Conservation (phyloP, 2,888 invertebrate genomes). For the Cheilosia variabilis region DNA sequence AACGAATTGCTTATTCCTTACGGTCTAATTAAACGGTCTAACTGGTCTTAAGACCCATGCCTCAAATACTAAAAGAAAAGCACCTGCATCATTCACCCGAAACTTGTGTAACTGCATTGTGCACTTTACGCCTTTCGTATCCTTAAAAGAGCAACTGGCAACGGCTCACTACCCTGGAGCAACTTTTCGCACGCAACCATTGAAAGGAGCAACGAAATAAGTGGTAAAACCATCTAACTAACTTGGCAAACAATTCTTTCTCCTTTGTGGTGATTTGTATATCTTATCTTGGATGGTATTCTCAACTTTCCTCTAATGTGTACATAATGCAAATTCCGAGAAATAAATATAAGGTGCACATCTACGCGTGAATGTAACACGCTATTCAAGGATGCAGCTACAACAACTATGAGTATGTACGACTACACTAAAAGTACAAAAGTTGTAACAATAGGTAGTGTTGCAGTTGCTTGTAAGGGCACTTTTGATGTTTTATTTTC, state of each 20-base stretch:
- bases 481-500: constrained; percentile 66
- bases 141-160: constrained; percentile 6
- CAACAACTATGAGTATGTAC: constrained; percentile 7
- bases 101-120: constrained; percentile 30
- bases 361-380: constrained; percentile 9
- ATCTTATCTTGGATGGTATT: constrained; percentile 41
- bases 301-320: constrained; percentile 6
- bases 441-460: constrained; percentile 59
- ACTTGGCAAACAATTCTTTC: constrained; percentile 68
- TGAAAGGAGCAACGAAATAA: constrained; percentile 65
- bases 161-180: constrained; percentile 4
- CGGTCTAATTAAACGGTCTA: too few relatives aligned
- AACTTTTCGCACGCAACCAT: constrained; percentile 55
- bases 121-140: constrained; percentile 17
- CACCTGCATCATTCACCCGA: constrained; percentile 11
- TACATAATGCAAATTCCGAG: constrained; percentile 11
- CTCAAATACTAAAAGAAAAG: too few relatives aligned
- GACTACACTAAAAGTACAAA: constrained; percentile 45
- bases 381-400: constrained; percentile 4
- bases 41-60: too few relatives aligned
- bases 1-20: too few relatives aligned
- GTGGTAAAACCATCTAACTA: constrained; percentile 68
- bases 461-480: constrained; percentile 57
- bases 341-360: constrained; percentile 4
- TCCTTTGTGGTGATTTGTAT: constrained; percentile 66